These are phyloP conservation scores for Conomelus anceps DNA, from an alignment of 2,888 invertebrate species.

Conservation along the genomic window DNA sequence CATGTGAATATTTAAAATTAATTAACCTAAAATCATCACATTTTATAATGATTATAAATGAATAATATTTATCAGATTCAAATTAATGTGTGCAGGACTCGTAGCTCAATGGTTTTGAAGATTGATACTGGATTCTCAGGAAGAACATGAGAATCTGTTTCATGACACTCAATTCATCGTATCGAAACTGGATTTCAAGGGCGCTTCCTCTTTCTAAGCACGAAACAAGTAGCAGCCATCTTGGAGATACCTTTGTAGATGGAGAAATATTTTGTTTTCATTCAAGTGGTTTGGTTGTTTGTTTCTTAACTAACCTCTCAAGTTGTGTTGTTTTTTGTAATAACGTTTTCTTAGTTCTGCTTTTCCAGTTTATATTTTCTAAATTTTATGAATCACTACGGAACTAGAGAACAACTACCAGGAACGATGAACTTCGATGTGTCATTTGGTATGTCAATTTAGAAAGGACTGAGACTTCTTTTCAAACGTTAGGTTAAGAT, in stretches of 20 bases:
- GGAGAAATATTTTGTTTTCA: neutral
- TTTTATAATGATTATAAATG: no score
- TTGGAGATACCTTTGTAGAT: neutral
- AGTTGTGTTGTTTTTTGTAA: neutral
- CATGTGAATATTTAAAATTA: no score
- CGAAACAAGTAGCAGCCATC: neutral
- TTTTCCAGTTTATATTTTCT: neutral
- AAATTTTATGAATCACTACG: no score
- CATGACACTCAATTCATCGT: no score
- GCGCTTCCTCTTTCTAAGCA: neutral
- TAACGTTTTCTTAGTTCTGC: neutral
- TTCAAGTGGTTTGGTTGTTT: neutral
- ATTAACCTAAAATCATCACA: no score
- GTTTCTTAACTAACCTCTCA: neutral
- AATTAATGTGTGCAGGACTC: no score
- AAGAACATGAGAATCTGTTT: no score
- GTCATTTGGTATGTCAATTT: neutral
- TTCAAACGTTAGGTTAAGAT: neutral
- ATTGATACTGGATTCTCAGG: no score
- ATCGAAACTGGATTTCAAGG: neutral
- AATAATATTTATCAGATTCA: no score
- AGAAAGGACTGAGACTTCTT: neutral
- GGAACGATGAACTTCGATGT: neutral
- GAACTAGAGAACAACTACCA: neutral
- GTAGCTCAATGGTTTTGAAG: no score